Percentiles rank a stretch among this genome's conserved stretches.
Evolutionary conservation across 37 sponge, comb jelly and placozoan genomes (phyloP).

Genomic region (Geodia barretti): DNA sequence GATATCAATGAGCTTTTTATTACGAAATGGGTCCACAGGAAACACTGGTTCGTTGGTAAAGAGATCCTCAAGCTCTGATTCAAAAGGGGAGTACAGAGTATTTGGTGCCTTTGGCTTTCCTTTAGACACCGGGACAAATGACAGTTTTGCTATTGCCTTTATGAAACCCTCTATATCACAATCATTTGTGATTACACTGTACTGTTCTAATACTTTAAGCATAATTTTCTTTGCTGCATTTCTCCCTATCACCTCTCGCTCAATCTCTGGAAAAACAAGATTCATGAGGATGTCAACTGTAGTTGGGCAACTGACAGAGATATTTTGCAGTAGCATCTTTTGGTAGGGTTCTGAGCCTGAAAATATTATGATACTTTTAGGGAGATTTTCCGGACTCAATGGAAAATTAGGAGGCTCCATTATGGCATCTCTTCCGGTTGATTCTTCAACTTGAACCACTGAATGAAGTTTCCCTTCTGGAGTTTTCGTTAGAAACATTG

Average conservation of each 20-base stretch:
- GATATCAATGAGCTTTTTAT: background rate
- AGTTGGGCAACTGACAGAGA: conserved; percentile 7
- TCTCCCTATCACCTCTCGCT: background rate
- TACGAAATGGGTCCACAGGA: conserved; percentile 28
- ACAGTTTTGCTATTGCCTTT: background rate
- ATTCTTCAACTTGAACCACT: background rate
- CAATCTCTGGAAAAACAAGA: conserved; percentile 25
- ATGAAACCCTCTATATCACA: background rate
- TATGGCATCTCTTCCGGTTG: conserved; percentile 7
- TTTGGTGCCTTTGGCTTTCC: conserved; percentile 7
- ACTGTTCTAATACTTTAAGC: conserved; percentile 26
- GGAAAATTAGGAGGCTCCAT: conserved; percentile 15
- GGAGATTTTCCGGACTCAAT: conserved; percentile 13
- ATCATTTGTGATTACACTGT: background rate
- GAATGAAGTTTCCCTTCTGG: conserved; percentile 4
- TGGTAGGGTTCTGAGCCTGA: background rate
- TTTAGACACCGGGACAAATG: conserved; percentile 5
- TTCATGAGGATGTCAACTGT: conserved; percentile 11
- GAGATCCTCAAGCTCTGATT: conserved; percentile 2
- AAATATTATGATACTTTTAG: conserved; percentile 14
- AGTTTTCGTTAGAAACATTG: background rate
- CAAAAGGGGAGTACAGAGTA: conserved; percentile 18
- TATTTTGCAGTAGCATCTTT: conserved; percentile 7
- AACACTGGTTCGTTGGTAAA: conserved; percentile 53
- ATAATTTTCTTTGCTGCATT: conserved; percentile 1